These are phyloP conservation scores for Gymnoscelis rufifasciata DNA, from an alignment of 2,888 invertebrate genomes.

Conservation along the genomic window DNA sequence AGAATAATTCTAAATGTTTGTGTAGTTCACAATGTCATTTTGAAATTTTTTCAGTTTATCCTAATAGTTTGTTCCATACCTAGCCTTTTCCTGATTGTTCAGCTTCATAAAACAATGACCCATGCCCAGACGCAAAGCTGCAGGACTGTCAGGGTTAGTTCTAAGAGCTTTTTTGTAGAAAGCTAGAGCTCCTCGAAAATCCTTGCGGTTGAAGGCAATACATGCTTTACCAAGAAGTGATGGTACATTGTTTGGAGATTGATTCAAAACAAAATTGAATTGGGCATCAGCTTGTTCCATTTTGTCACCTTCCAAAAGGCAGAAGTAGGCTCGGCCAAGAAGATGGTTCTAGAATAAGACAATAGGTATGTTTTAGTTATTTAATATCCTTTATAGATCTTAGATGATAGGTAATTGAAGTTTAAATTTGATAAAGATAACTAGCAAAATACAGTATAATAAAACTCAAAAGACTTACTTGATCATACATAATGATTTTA, in stretches of 20 bases:
- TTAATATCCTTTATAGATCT: not conserved
- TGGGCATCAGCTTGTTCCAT: slow-evolving; percentile 99
- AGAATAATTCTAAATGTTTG: no score
- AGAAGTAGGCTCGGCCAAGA: slow-evolving; percentile 98
- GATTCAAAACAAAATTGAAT: slow-evolving; percentile 98
- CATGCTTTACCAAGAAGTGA: slow-evolving; percentile 98
- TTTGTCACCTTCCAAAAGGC: slow-evolving; percentile 98
- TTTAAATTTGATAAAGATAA: no score
- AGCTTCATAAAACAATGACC: slow-evolving; percentile 99
- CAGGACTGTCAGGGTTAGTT: slow-evolving; percentile 97
- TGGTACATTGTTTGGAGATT: slow-evolving; percentile 96
- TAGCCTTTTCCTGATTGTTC: slow-evolving; percentile 96
- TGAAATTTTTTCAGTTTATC: no score
- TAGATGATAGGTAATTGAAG: no score
- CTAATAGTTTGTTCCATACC: slow-evolving; percentile 54
- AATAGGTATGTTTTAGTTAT: not conserved
- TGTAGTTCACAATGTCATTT: no score
- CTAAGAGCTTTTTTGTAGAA: slow-evolving; percentile 98
- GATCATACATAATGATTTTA: slow-evolving; percentile 99
- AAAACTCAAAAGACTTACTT: slow-evolving; percentile 74
- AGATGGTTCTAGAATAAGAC: slow-evolving; percentile 93
- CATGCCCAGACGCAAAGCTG: slow-evolving; percentile 97
- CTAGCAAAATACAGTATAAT: no score
- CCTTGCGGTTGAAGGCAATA: slow-evolving; percentile 98
- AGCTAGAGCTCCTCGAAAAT: slow-evolving; percentile 95